Percentiles rank a stretch among this genome's conserved stretches.
Evolutionary conservation across 2,888 invertebrate species (phyloP).

Genomic region (Rotaria sp.): DNA sequence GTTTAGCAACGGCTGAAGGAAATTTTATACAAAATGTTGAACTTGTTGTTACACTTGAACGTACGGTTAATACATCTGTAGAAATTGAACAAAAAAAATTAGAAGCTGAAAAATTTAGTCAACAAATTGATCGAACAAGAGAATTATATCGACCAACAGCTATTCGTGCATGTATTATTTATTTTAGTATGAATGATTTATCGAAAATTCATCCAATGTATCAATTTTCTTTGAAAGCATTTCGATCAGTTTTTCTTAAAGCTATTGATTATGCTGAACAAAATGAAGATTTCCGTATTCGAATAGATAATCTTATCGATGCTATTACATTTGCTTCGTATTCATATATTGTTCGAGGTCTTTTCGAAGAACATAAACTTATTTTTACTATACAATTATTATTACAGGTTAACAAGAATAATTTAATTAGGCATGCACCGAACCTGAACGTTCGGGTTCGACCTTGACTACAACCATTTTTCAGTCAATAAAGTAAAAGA

Average conservation of each 20-base stretch:
- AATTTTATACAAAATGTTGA: constrained; percentile 78
- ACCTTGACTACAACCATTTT: no score
- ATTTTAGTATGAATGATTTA: constrained; percentile 80
- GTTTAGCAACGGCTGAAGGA: constrained; percentile 75
- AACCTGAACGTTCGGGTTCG: no score
- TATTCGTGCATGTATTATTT: constrained; percentile 73
- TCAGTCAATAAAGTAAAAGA: no score
- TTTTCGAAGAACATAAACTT: constrained; percentile 90
- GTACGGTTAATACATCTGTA: constrained; percentile 85
- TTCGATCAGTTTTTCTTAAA: constrained; percentile 92
- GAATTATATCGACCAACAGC: constrained; percentile 68
- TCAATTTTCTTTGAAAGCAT: constrained; percentile 83
- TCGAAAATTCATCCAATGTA: constrained; percentile 84
- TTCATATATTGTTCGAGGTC: constrained; percentile 82
- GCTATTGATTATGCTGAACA: constrained; percentile 81
- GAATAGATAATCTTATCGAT: constrained; percentile 82
- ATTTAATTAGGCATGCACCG: no score
- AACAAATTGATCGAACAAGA: constrained; percentile 57
- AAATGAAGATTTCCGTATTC: constrained; percentile 68
- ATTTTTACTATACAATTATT: constrained; percentile 93
- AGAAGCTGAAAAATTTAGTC: constrained; percentile 83
- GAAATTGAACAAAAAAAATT: constrained; percentile 80
- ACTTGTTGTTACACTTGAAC: constrained; percentile 72
- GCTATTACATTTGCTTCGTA: constrained; percentile 88
- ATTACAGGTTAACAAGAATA: constrained; percentile 66